Base-by-base conservation (phyloP, 1,140 invertebrate species). In the Manduca sexta region DNA sequence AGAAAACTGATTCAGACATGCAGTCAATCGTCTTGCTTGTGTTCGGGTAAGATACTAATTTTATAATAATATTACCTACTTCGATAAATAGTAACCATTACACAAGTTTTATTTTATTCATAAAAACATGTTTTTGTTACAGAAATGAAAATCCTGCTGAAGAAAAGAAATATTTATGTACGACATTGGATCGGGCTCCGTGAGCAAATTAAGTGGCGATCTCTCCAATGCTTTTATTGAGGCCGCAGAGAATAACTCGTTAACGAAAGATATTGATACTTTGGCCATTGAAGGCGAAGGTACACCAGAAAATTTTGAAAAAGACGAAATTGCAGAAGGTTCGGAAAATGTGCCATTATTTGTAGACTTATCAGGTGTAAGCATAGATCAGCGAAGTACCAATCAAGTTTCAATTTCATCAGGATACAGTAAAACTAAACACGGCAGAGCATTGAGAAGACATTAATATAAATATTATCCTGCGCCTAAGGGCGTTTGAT, bases 101-200 rank as follows among this genome's bases (percentile, higher is more conserved):
- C 10, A 14, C 12, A n/a, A 35, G 31, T 18, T 45, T 49, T 26
- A 35, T 48, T 30, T 46, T 56, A n/a, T 43, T 50, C 21, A 49
- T 3, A 34, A 26, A 45, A 35, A 41, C 34, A 8, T 47, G 49
- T 60, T 58, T 65, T 61, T 52, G 49, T 60, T 82, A 52, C 82
- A 91, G 90, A 62, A 86, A 87, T 46, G 84, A 88, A 30, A 69
- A 78, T 30, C 57, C 64, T 35, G 56, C 87, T 14, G 86, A 87
- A 10, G 89, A 91, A 34, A 92, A 72, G 93, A 95, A 85, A 95
- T 95, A 52, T 95, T 90, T 76, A 95, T 95, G 93, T 95, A 94
- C 69, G 93, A 95, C 64, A 89, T 94, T 7, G 75, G 86, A 35
- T 91, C 90, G 15, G 87, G 90, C 56, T 88, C 80, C 45, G 90